Conservation (phyloP, 1,140 invertebrate genomes). For the Agraylea sexmaculata region DNA sequence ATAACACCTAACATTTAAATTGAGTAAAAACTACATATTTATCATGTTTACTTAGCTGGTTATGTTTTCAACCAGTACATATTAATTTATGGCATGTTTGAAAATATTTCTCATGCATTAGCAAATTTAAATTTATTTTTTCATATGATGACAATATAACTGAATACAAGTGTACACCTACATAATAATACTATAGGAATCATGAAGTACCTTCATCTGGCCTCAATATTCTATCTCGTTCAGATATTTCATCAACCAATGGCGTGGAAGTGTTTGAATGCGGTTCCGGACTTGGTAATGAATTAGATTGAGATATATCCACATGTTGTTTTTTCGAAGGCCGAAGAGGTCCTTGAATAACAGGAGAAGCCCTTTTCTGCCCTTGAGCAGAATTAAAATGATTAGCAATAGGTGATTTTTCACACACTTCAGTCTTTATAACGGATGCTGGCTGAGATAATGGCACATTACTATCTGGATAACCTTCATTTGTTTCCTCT, state of each 20-base stretch:
- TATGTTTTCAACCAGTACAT: too few species aligned
- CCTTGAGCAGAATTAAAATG: conserved; percentile 18
- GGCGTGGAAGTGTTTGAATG: conserved; percentile 52
- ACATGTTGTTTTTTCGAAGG: conserved; percentile 22
- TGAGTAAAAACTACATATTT: too few species aligned
- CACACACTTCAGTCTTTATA: conserved; percentile 20
- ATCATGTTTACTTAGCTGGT: too few species aligned
- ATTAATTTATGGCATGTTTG: too few species aligned
- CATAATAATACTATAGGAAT: too few species aligned
- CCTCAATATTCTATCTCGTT: conserved; percentile 26
- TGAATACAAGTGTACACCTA: too few species aligned
- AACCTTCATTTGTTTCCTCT: conserved; percentile 32
- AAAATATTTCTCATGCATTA: too few species aligned
- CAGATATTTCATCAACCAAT: conserved; percentile 45
- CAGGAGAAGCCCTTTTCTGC: conserved; percentile 27
- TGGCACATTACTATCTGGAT: conserved; percentile 2
- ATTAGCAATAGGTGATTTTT: conserved; percentile 19
- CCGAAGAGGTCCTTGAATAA: conserved; percentile 27
- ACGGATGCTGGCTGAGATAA: conserved; percentile 15
- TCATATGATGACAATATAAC: too few species aligned
- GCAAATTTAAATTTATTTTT: too few species aligned
- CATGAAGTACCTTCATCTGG: conserved; percentile 29
- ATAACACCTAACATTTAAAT: too few species aligned
- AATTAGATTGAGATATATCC: conserved; percentile 21
- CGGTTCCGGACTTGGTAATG: conserved; percentile 37